phyloP scores from a whole-genome alignment of 2,113 vertebrate genomes.

The Eubucco bourcierii region DNA sequence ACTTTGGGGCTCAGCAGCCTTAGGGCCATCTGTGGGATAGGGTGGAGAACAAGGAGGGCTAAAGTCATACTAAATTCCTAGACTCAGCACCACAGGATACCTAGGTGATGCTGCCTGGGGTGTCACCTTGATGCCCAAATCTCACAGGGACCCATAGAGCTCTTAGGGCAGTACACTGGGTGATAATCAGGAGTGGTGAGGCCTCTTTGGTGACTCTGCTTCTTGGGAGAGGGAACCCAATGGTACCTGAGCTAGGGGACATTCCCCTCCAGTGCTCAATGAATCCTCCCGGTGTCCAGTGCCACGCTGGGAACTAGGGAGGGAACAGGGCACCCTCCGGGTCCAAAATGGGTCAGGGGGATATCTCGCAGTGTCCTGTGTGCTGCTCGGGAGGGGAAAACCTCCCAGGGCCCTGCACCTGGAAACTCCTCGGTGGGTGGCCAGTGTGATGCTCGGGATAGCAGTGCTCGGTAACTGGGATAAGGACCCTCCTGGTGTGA shows the following conservation, averaged over 20 bases:
- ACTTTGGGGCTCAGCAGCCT: not conserved
- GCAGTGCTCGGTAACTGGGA: too few relatives aligned
- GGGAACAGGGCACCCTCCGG: too few relatives aligned
- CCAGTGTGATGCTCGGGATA: not conserved
- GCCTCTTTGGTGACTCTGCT: not conserved
- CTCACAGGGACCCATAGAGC: accelerated
- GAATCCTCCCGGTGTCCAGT: not conserved
- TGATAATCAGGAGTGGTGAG: accelerated
- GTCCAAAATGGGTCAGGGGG: too few relatives aligned
- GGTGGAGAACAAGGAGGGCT: accelerated
- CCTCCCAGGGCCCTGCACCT: not conserved
- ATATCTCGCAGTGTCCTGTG: not conserved
- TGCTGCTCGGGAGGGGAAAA: not conserved
- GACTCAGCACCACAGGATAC: accelerated
- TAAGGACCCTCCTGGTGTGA: not conserved
- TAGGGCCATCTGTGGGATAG: not conserved
- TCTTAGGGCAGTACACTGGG: not conserved
- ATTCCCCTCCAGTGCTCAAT: too few relatives aligned
- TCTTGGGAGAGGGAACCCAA: not conserved
- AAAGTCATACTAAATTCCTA: accelerated
- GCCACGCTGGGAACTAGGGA: not conserved
- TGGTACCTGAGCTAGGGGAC: too few relatives aligned
- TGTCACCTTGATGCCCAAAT: not conserved
- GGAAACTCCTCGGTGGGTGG: not conserved
- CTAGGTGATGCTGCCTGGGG: accelerated